A percentile compares a stretch with the other conserved stretches of the same genome.
These are phyloP conservation scores for Onthophagus taurus DNA, from an alignment of 1,140 invertebrate genomes.

Conservation along the genomic window DNA sequence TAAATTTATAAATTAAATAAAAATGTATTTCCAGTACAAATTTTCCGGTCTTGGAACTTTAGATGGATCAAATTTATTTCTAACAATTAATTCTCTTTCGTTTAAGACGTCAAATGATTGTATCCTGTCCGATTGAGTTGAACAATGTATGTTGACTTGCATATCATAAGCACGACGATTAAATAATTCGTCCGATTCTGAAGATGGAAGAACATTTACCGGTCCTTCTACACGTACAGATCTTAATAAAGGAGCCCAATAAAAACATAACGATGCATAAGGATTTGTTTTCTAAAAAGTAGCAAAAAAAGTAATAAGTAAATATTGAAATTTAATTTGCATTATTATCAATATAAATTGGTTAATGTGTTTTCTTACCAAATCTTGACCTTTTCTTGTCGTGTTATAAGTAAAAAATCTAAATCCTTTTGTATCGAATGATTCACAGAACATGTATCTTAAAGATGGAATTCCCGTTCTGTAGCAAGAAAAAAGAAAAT, in stretches of 20 bases:
- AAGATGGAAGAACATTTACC: constrained; percentile 60
- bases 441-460: constrained; percentile 70
- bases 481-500: constrained; percentile 17
- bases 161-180: constrained; percentile 67
- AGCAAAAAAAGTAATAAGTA: not conserved
- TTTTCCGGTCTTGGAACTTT: constrained; percentile 58
- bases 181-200: constrained; percentile 79
- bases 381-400: constrained; percentile 67
- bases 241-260: constrained; percentile 7
- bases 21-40: constrained; percentile 51
- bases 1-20: constrained; percentile 2
- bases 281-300: constrained; percentile 7
- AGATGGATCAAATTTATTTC: constrained; percentile 50
- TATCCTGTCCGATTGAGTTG: constrained; percentile 76
- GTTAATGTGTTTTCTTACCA: constrained; percentile 41
- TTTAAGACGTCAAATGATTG: constrained; percentile 59
- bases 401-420: constrained; percentile 79
- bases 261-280: constrained; percentile 6
- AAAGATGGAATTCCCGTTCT: constrained; percentile 67
- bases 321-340: not conserved
- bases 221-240: constrained; percentile 73
- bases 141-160: constrained; percentile 77
- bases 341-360: not conserved
- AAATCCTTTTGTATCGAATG: constrained; percentile 60
- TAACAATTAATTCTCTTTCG: constrained; percentile 55